Evolutionary conservation across 2,797 vertebrate genomes (phyloP), one percentile per base, ranked within the genome.

Genomic region (Pelodytes ibericus): DNA sequence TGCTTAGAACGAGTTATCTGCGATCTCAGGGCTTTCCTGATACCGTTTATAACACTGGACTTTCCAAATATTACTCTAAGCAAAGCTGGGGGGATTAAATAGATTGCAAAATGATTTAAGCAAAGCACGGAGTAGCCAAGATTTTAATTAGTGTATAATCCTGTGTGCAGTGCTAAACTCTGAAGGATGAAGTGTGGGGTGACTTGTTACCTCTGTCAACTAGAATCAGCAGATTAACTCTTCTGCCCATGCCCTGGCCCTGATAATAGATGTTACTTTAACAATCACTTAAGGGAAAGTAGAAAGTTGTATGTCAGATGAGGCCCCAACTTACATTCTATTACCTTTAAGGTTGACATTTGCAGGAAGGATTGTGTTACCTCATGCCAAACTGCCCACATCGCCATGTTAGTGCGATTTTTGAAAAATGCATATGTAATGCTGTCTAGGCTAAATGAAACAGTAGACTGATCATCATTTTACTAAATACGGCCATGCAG

Each of bases 71-170:
- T 78, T 72, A 73, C 70, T 61, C 70, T 78, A 72, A 72, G 62
- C 56, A 72, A 78, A 78, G 70, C 76, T 39, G 24, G 13, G n/a
- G 26, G 63, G 76, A 72, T 78, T 78, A 78, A 72, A 72, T 67
- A 72, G 76, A 78, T 78, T 72, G 70, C 62, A 72, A 72, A 78
- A 72, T 65, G 76, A 78, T 78, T 78, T 72, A 78, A 62, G 31
- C 76, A 71, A 78, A 72, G 76, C 76, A 78, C 62, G 76, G 58
- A 78, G 41, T 78, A 67, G 76, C 76, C 76, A 78, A 72, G 63
- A 78, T 78, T 78, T 78, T 78, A 78, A 78, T 78, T 78, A 78
- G 76, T 44, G 76, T 68, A 44, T 78, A 78, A 78, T 78, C 76
- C 76, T 78, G 76, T 78, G 70, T 78, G 70, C 57, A 41, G 41